Conservation (phyloP, 2,797 vertebrate genomes). For the Danio choprae region DNA sequence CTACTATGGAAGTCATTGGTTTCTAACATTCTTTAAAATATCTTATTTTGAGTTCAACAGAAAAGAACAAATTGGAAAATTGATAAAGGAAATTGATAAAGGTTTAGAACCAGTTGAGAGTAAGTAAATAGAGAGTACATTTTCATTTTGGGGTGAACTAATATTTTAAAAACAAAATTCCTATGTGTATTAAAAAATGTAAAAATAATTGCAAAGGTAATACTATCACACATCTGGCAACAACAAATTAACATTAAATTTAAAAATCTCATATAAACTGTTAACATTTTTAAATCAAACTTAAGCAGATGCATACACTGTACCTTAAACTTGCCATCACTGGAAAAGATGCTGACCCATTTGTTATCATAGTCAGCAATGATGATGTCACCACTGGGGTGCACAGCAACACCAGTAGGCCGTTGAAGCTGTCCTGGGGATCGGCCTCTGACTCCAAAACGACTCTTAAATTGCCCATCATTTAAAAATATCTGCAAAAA, state of each 20-base stretch:
- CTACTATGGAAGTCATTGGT: too few relatives aligned
- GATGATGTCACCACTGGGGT: slow-evolving; percentile 95
- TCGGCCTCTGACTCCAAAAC: slow-evolving; percentile 93
- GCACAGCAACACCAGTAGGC: slow-evolving; percentile 95
- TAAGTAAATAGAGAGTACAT: too few relatives aligned
- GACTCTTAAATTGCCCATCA: slow-evolving; percentile 94
- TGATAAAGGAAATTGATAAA: too few relatives aligned
- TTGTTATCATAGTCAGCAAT: slow-evolving; percentile 99
- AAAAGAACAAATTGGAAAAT: too few relatives aligned
- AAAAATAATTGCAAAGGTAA: neutral
- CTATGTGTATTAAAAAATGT: too few relatives aligned
- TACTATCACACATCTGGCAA: neutral
- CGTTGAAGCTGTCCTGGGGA: slow-evolving; percentile 95
- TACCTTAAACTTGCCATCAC: slow-evolving; percentile 98
- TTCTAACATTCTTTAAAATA: too few relatives aligned
- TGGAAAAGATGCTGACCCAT: slow-evolving; percentile 99
- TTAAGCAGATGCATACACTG: neutral
- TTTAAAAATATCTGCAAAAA: slow-evolving; percentile 90
- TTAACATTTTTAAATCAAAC: neutral
- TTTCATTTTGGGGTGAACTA: too few relatives aligned
- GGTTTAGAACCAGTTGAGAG: too few relatives aligned
- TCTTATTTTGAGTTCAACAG: too few relatives aligned
- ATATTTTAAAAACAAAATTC: too few relatives aligned
- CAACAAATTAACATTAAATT: neutral
- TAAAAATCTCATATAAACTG: neutral